These are phyloP conservation scores for Damaliscus lunatus DNA, from an alignment of 2,113 vertebrate genomes.

Conservation along the genomic window DNA sequence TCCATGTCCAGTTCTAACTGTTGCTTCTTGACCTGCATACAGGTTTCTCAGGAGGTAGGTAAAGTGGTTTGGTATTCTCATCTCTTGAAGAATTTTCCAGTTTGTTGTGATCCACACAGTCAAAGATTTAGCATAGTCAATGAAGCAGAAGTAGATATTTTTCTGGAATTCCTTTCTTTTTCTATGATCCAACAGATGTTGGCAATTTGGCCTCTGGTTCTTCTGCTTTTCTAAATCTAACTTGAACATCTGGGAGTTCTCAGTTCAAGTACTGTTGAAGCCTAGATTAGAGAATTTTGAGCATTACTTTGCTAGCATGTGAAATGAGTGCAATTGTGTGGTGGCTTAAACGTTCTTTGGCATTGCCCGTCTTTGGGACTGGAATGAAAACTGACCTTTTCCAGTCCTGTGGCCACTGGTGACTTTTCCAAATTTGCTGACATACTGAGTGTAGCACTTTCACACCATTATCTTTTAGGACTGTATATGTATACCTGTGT, in stretches of 20 bases:
- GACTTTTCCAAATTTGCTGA: not conserved
- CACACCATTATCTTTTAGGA: not conserved
- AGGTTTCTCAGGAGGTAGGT: not conserved
- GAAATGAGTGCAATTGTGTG: not conserved
- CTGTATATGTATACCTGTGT: not conserved
- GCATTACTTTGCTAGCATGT: not conserved
- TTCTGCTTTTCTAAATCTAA: not conserved
- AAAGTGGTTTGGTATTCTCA: not conserved
- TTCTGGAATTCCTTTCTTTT: not conserved
- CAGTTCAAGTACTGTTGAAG: not conserved
- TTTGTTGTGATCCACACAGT: not conserved
- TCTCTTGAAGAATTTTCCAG: not conserved
- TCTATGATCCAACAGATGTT: not conserved
- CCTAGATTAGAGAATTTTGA: not conserved
- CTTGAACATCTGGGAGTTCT: not conserved
- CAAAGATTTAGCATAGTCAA: not conserved
- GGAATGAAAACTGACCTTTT: not conserved
- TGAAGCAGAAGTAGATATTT: not conserved
- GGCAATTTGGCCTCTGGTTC: not conserved
- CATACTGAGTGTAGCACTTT: not conserved
- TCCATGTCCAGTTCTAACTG: not conserved
- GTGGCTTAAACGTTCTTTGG: not conserved
- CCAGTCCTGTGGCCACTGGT: not conserved
- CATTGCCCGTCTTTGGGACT: not conserved
- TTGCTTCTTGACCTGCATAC: not conserved